These are phyloP conservation scores for Himalopsyche tibetana DNA, from an alignment of 2,888 invertebrate species.

Conservation along the genomic window DNA sequence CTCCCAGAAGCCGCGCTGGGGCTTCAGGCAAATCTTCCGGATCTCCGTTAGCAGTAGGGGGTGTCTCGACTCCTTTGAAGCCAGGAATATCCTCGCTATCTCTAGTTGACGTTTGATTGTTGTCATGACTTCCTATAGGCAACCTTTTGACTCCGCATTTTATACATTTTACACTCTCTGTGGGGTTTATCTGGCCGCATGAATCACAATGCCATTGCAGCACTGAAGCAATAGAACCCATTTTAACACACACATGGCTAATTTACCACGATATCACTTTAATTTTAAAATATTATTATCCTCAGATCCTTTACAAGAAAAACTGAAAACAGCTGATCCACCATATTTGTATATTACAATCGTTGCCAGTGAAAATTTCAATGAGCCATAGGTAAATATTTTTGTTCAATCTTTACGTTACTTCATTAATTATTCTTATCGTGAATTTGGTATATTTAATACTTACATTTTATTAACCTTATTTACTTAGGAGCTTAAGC, in stretches of 20 bases:
- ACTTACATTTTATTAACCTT: no score
- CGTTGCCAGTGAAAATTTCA: neutral
- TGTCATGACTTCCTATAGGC: conserved; percentile 76
- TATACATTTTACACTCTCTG: conserved; percentile 89
- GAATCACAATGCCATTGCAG: conserved; percentile 94
- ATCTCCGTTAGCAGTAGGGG: conserved; percentile 63
- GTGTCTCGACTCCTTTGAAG: conserved; percentile 65
- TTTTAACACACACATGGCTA: conserved; percentile 80
- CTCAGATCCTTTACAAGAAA: conserved; percentile 49
- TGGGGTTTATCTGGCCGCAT: conserved; percentile 92
- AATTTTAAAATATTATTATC: conserved; percentile 55
- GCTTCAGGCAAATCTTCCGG: conserved; percentile 39
- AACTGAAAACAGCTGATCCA: conserved; percentile 79
- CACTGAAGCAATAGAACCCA: conserved; percentile 96
- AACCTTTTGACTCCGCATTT: conserved; percentile 86
- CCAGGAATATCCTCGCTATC: conserved; percentile 63
- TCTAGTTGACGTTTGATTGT: conserved; percentile 71
- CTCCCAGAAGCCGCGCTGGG: conserved; percentile 27
- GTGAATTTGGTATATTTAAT: no score
- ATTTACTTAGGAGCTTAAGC: no score
- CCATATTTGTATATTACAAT: conserved; percentile 75
- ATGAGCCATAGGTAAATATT: neutral
- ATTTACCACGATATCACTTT: conserved; percentile 58
- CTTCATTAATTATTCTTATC: no score
- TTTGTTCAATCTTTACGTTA: no score